A percentile compares a stretch with the other conserved stretches of the same genome.
These are phyloP conservation scores for Eustalomyia histrio DNA, from an alignment of 2,888 invertebrate species.

Conservation along the genomic window DNA sequence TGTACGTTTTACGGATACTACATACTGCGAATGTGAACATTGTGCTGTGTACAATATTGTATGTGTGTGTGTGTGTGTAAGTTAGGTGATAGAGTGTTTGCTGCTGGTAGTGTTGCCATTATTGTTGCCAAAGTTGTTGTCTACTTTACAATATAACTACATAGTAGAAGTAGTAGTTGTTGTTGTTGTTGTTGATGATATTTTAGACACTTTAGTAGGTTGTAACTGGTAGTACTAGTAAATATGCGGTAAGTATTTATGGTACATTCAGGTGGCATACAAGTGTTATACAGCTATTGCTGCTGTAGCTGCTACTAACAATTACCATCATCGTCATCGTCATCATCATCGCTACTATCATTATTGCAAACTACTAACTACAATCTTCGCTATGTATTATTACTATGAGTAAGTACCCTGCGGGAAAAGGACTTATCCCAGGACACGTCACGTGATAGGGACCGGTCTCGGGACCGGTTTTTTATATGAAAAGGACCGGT, in stretches of 20 bases:
- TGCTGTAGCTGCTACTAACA: slow-evolving; percentile 38
- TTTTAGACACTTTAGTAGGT: slow-evolving; percentile 64
- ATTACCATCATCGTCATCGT: slow-evolving; percentile 26
- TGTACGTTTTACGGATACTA: slow-evolving; percentile 20
- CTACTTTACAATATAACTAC: slow-evolving; percentile 43
- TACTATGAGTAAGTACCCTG: slow-evolving; percentile 46
- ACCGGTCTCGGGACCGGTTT: too few species aligned
- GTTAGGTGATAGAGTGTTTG: not conserved
- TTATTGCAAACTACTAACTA: slow-evolving; percentile 1
- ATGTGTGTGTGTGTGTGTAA: too few species aligned
- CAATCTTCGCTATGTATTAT: slow-evolving; percentile 30
- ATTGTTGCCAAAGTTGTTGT: slow-evolving; percentile 51
- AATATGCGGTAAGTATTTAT: slow-evolving; percentile 21
- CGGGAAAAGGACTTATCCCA: too few species aligned
- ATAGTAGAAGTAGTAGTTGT: not conserved
- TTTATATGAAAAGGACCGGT: too few species aligned
- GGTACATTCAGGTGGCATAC: slow-evolving; percentile 49
- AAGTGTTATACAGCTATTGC: slow-evolving; percentile 46
- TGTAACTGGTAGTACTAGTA: slow-evolving; percentile 50
- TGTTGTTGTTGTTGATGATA: slow-evolving; percentile 56
- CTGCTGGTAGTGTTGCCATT: slow-evolving; percentile 31
- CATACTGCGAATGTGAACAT: not conserved
- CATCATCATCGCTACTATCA: slow-evolving; percentile 23
- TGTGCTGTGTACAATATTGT: not conserved
- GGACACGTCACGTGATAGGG: too few species aligned